phyloP scores from a whole-genome alignment of 2,797 vertebrate species.

The Falco peregrinus region DNA sequence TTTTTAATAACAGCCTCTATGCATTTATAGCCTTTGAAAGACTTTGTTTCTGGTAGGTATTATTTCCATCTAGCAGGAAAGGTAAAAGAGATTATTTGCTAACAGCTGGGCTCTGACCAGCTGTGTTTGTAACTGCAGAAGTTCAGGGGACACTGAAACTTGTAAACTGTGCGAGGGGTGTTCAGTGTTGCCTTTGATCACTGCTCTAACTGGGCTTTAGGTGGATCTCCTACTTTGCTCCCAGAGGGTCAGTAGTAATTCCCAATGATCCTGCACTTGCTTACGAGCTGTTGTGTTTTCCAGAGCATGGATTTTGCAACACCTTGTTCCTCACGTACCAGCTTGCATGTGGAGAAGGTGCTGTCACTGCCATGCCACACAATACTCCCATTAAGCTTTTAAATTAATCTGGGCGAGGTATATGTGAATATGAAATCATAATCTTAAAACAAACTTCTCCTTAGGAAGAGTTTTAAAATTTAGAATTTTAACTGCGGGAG shows the following conservation, averaged over 20 bases:
- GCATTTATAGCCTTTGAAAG: background rate
- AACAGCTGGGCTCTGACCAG: background rate
- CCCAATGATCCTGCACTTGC: background rate
- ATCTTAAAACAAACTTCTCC: background rate
- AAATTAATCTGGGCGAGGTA: background rate
- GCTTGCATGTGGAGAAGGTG: background rate
- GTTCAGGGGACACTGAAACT: background rate
- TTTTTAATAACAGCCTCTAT: background rate
- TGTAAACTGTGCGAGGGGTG: background rate
- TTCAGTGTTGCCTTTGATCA: background rate
- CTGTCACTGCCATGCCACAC: background rate
- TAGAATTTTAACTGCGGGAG: background rate
- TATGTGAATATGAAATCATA: background rate
- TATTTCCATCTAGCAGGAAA: background rate
- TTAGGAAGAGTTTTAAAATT: conserved; percentile 22
- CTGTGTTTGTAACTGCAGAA: background rate
- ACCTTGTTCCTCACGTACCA: background rate
- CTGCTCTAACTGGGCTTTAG: background rate
- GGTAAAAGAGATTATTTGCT: background rate
- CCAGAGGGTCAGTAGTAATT: background rate
- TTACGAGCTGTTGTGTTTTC: background rate
- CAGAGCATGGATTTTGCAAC: background rate
- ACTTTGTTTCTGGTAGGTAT: background rate
- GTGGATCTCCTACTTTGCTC: background rate
- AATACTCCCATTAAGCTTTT: background rate